Conservation (phyloP, 2,888 invertebrate genomes). For the Danaus chrysippus region DNA sequence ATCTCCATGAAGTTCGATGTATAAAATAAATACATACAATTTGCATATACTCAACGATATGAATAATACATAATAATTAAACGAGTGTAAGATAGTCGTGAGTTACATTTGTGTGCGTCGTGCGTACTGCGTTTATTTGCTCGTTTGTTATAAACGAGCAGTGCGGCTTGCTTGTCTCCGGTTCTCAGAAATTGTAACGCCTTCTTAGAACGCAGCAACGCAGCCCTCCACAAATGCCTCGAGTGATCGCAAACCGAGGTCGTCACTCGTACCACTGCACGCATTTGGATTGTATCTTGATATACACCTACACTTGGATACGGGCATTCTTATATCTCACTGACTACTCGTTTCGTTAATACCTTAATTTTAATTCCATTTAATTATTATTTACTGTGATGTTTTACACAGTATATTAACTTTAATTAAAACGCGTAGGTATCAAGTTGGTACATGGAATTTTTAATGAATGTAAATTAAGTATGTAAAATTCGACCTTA, state of each 20-base stretch:
- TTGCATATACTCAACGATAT: slow-evolving; percentile 33
- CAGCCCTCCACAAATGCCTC: slow-evolving; percentile 61
- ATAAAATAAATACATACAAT: slow-evolving; percentile 16
- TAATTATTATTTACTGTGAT: not conserved
- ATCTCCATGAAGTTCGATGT: slow-evolving; percentile 6
- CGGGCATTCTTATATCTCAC: slow-evolving; percentile 41
- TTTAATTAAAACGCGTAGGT: not conserved
- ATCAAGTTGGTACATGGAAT: not conserved
- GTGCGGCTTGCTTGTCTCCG: slow-evolving; percentile 71
- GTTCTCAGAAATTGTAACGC: slow-evolving; percentile 78
- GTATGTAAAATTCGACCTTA: slow-evolving; percentile 4
- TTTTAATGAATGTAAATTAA: not conserved
- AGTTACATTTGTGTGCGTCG: slow-evolving; percentile 46
- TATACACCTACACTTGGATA: slow-evolving; percentile 47
- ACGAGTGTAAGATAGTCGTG: slow-evolving; percentile 33
- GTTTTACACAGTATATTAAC: not conserved
- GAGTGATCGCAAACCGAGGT: slow-evolving; percentile 73
- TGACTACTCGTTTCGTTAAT: slow-evolving; percentile 11
- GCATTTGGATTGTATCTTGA: slow-evolving; percentile 50
- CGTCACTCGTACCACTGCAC: slow-evolving; percentile 55
- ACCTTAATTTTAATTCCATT: too few relatives aligned
- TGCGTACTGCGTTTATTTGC: slow-evolving; percentile 69
- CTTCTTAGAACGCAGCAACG: slow-evolving; percentile 75
- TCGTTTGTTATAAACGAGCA: slow-evolving; percentile 60
- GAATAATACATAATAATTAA: slow-evolving; percentile 37